phyloP scores from a whole-genome alignment of 2,888 invertebrate species.

The Dioctria linearis region DNA sequence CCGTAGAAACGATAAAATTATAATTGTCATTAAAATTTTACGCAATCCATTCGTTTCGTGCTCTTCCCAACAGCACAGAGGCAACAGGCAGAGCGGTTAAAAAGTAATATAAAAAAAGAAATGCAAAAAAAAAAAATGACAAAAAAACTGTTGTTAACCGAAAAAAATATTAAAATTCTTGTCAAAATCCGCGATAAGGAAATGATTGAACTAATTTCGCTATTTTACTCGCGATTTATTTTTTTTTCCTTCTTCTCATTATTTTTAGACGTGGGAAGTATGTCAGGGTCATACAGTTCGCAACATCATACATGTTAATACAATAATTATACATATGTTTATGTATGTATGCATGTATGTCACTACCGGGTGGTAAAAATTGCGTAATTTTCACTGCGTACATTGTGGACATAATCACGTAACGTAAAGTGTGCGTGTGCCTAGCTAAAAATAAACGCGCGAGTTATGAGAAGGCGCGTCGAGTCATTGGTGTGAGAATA shows the following conservation, averaged over 20 bases:
- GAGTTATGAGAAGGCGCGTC: too few relatives aligned
- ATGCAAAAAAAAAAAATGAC: not conserved
- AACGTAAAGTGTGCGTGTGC: conserved; percentile 14
- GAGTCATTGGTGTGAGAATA: too few relatives aligned
- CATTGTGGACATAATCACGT: conserved; percentile 2
- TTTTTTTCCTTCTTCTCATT: not conserved
- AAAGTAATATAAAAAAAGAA: too few relatives aligned
- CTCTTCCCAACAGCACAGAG: too few relatives aligned
- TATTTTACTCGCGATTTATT: not conserved
- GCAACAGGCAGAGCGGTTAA: too few relatives aligned
- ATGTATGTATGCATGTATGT: too few relatives aligned
- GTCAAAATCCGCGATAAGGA: conserved; percentile 26
- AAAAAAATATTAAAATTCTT: not conserved
- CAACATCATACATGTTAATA: not conserved
- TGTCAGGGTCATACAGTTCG: conserved; percentile 24
- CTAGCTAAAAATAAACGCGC: conserved; percentile 12
- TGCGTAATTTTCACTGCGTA: conserved; percentile 24
- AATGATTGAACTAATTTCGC: conserved; percentile 11
- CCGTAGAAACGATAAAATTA: too few relatives aligned
- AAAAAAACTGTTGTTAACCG: conserved; percentile 22
- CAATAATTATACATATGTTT: too few relatives aligned
- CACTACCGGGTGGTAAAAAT: conserved; percentile 2
- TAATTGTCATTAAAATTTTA: too few relatives aligned
- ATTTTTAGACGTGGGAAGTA: conserved; percentile 38
- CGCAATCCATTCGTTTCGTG: too few relatives aligned